Conservation (phyloP, 2,113 vertebrate genomes). For the Meles meles region DNA sequence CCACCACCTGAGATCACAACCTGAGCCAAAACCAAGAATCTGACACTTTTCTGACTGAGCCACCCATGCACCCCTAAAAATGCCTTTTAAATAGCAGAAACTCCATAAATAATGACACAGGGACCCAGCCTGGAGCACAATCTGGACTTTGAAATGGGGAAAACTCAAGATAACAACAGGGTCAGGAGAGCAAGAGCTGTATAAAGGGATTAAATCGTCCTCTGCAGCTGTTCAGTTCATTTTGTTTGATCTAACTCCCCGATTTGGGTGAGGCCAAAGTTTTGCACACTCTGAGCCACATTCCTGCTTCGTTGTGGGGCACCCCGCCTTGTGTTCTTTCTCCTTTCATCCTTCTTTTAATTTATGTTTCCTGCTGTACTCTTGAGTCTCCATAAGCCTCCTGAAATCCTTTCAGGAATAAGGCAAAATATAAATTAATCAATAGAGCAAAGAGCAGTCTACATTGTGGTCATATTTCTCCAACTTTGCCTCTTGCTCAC, state of each 20-base stretch:
- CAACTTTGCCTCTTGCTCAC: not conserved
- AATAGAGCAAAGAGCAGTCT: not conserved
- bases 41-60: not conserved
- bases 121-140: not conserved
- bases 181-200: not conserved
- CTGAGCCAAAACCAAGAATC: not conserved
- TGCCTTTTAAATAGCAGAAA: not conserved
- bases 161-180: not conserved
- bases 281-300: not conserved
- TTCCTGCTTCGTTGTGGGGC: not conserved
- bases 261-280: not conserved
- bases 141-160: not conserved
- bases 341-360: not conserved
- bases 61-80: not conserved
- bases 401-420: not conserved
- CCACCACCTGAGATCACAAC: not conserved
- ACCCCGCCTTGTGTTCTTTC: not conserved
- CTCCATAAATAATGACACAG: not conserved
- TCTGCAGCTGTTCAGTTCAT: not conserved
- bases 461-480: not conserved
- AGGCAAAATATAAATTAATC: conserved; percentile 23
- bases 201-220: not conserved
- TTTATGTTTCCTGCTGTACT: not conserved
- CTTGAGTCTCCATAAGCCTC: not conserved
- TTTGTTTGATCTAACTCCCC: conserved; percentile 16